Evolutionary conservation across 2,113 vertebrate species (phyloP).

Genomic region (Pteruthius melanotis): DNA sequence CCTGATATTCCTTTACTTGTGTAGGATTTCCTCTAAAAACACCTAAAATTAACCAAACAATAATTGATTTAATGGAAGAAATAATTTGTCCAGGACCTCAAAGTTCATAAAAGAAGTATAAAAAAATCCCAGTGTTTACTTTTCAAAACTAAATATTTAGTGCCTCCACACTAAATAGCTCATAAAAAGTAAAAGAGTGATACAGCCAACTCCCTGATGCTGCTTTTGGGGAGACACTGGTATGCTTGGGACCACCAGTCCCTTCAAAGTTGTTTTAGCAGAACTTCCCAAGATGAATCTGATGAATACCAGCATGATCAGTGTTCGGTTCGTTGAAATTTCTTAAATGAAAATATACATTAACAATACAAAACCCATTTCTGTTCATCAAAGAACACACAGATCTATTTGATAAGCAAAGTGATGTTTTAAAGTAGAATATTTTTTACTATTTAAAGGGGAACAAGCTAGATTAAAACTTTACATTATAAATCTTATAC

Average conservation of each 20-base stretch:
- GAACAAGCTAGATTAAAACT: background rate
- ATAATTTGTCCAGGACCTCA: background rate
- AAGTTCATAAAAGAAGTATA: background rate
- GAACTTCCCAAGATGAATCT: background rate
- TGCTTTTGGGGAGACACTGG: background rate
- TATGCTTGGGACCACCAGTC: background rate
- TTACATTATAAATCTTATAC: background rate
- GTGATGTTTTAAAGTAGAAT: background rate
- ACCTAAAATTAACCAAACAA: slow-evolving; percentile 71
- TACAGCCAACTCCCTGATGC: background rate
- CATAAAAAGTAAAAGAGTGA: background rate
- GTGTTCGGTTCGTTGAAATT: background rate
- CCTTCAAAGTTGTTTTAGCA: background rate
- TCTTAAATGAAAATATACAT: background rate
- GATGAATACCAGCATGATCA: background rate
- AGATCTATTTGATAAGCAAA: background rate
- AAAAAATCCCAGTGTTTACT: background rate
- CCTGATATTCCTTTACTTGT: slow-evolving; percentile 91
- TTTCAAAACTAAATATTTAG: background rate
- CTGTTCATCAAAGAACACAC: background rate
- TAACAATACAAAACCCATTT: background rate
- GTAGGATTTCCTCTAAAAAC: slow-evolving; percentile 86
- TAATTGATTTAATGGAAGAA: background rate
- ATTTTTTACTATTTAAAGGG: background rate
- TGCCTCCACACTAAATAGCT: background rate